phyloP scores from a whole-genome alignment of 2,888 invertebrate genomes.

The Oscheius onirici region DNA sequence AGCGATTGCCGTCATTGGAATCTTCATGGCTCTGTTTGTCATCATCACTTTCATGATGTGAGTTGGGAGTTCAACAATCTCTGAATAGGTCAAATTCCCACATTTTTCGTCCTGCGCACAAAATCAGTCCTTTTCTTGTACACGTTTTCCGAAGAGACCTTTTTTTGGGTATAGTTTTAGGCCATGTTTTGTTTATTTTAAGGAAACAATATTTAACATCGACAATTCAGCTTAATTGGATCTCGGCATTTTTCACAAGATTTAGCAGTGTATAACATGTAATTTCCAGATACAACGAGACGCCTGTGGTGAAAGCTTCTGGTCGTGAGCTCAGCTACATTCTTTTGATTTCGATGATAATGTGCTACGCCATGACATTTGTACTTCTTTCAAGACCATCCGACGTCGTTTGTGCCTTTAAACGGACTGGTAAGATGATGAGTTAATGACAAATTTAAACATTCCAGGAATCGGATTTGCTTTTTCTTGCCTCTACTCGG shows the following conservation, averaged over 20 bases:
- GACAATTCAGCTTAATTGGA: too few species aligned
- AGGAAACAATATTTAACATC: too few species aligned
- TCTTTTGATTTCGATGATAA: conserved; percentile 79
- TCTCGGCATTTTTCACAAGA: too few species aligned
- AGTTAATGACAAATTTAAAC: not conserved
- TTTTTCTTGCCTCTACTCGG: conserved; percentile 81
- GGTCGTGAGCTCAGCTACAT: conserved; percentile 82
- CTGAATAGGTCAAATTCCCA: too few species aligned
- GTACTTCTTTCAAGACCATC: conserved; percentile 80
- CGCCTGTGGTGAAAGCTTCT: conserved; percentile 81
- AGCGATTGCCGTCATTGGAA: conserved; percentile 77
- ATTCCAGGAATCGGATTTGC: conserved; percentile 78
- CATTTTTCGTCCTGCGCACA: too few species aligned
- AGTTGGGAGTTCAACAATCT: conserved; percentile 28
- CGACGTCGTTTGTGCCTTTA: conserved; percentile 78
- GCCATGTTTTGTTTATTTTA: too few species aligned
- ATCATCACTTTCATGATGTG: conserved; percentile 76
- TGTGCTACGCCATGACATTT: conserved; percentile 81
- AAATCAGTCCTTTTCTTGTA: too few species aligned
- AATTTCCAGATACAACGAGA: conserved; percentile 76
- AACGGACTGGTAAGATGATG: conserved; percentile 75
- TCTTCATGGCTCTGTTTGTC: conserved; percentile 77
- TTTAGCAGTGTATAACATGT: not conserved
- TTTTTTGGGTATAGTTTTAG: too few species aligned
- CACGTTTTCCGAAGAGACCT: too few species aligned